Percentiles rank a stretch among this genome's conserved stretches.
phyloP scores from a whole-genome alignment of 2,888 invertebrate species.

The Aphelenchoides bicaudatus region DNA sequence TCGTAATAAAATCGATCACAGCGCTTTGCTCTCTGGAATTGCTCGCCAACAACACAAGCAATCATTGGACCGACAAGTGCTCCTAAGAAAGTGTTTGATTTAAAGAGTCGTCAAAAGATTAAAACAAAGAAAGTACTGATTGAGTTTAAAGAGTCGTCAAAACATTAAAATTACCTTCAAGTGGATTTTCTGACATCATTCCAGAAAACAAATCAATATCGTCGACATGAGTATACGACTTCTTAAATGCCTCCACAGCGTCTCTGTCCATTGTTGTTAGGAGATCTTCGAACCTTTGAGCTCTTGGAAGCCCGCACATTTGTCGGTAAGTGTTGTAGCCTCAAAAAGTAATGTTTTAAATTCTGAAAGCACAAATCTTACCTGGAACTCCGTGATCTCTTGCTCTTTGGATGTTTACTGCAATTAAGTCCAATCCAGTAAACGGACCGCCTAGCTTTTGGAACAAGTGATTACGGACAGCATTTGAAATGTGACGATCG shows the following conservation, averaged over 20 bases:
- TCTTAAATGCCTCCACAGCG: slow-evolving; percentile 41
- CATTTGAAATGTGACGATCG: slow-evolving; percentile 53
- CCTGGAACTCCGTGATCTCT: slow-evolving; percentile 80
- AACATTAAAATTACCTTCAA: slow-evolving; percentile 63
- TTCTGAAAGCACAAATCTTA: no score
- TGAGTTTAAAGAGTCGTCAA: background rate
- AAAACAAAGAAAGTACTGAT: background rate
- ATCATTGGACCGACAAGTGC: slow-evolving; percentile 84
- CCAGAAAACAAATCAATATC: slow-evolving; percentile 93
- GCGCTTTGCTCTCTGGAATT: slow-evolving; percentile 67
- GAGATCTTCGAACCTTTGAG: slow-evolving; percentile 79
- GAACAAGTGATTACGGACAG: slow-evolving; percentile 74
- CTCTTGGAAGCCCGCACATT: slow-evolving; percentile 77
- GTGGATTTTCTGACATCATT: slow-evolving; percentile 75
- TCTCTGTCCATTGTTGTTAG: slow-evolving; percentile 69
- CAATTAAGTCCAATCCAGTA: slow-evolving; percentile 74
- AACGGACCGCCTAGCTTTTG: slow-evolving; percentile 65
- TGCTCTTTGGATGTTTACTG: slow-evolving; percentile 81
- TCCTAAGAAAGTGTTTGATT: slow-evolving; percentile 62
- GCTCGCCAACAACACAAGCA: slow-evolving; percentile 86
- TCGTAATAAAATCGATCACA: slow-evolving; percentile 92
- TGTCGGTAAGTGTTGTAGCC: slow-evolving; percentile 70
- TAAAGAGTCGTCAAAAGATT: background rate
- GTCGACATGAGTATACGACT: slow-evolving; percentile 71
- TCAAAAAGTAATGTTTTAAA: no score